Evolutionary conservation across 2,888 invertebrate genomes (phyloP).

Genomic region (Drosophila longiperda): DNA sequence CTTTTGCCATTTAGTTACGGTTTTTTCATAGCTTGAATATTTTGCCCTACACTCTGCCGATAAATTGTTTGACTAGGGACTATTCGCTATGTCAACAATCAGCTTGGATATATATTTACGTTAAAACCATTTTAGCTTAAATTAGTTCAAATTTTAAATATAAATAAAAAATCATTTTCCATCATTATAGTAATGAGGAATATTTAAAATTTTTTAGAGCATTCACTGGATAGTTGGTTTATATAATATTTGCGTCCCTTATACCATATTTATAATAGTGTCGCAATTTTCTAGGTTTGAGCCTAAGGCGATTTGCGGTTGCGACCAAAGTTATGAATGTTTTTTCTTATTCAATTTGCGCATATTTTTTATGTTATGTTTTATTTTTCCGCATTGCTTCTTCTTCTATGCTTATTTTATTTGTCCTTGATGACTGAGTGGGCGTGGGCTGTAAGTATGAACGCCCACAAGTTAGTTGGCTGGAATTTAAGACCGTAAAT

Average conservation of each 20-base stretch:
- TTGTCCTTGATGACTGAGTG: conserved; percentile 29
- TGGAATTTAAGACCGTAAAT: conserved; percentile 49
- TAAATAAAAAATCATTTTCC: background rate
- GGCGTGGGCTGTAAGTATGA: conserved; percentile 9
- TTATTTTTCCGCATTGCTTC: conserved; percentile 9
- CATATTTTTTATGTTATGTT: conserved; percentile 19
- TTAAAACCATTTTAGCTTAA: background rate
- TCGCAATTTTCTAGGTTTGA: conserved; percentile 59
- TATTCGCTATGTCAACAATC: background rate
- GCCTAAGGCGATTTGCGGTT: conserved; percentile 49
- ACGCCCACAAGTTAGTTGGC: conserved; percentile 28
- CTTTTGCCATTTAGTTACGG: conserved; percentile 64
- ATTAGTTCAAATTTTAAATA: background rate
- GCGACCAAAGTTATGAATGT: conserved; percentile 51
- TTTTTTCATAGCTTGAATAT: conserved; percentile 60
- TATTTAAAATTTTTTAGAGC: conserved; percentile 7
- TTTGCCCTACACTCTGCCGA: conserved; percentile 39
- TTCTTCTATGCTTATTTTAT: conserved; percentile 12
- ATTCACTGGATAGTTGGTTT: background rate
- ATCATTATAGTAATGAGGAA: background rate
- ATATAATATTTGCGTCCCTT: conserved; percentile 23
- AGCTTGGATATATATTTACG: background rate
- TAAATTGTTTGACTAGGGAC: background rate
- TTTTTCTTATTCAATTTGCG: conserved; percentile 68
- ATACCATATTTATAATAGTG: conserved; percentile 58